Evolutionary conservation across 2,888 invertebrate species (phyloP).

Genomic region (Tinea trinotella): DNA sequence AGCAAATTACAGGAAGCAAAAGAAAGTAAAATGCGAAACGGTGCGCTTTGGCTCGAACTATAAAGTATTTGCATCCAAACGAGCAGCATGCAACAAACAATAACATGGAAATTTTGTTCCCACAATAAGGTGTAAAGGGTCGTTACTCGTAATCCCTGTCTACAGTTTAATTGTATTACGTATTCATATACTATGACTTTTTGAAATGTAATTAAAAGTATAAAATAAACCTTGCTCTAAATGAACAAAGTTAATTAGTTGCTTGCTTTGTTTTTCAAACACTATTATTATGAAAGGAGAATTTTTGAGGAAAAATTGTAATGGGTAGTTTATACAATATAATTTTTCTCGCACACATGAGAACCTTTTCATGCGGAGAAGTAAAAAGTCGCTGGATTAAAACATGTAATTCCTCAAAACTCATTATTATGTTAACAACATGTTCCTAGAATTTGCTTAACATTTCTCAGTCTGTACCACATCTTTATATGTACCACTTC

Average conservation of each 20-base stretch:
- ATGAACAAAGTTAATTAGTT: neutral
- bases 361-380: neutral
- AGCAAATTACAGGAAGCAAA: constrained; percentile 56
- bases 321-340: neutral
- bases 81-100: constrained; percentile 56
- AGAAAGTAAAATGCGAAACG: constrained; percentile 50
- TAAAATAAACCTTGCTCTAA: neutral
- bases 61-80: constrained; percentile 60
- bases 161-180: neutral
- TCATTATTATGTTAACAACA: neutral
- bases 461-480: neutral
- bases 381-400: neutral
- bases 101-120: constrained; percentile 47
- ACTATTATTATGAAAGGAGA: neutral
- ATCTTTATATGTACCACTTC: neutral
- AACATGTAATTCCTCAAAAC: neutral
- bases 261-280: neutral
- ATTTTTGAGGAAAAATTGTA: neutral
- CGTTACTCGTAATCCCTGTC: neutral
- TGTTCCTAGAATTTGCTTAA: neutral
- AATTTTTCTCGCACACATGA: neutral
- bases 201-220: neutral
- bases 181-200: neutral
- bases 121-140: constrained; percentile 9
- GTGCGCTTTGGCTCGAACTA: constrained; percentile 48